Evolutionary conservation across 2,888 invertebrate species (phyloP).

Genomic region (Griposia aprilina): DNA sequence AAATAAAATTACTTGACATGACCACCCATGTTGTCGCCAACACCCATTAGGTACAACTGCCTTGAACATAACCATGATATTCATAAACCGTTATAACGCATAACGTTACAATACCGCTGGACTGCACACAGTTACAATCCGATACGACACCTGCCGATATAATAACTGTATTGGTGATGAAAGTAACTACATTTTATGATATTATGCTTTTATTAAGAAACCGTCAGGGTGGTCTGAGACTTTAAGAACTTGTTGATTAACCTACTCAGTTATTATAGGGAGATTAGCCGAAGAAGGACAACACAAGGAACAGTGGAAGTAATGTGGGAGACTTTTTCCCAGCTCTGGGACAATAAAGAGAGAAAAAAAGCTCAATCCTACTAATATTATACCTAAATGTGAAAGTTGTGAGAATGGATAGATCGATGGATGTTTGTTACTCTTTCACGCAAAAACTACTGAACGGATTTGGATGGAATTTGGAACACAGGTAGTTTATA

Average conservation of each 20-base stretch:
- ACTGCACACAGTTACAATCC: slow-evolving; percentile 10
- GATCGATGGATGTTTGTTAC: too few species aligned
- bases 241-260: neutral
- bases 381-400: too few species aligned
- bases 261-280: neutral
- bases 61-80: neutral
- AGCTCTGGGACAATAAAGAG: too few species aligned
- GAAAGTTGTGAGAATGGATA: too few species aligned
- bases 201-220: neutral
- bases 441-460: too few species aligned
- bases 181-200: neutral
- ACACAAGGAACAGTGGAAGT: too few species aligned
- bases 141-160: neutral
- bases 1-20: neutral
- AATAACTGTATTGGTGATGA: slow-evolving; percentile 13
- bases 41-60: slow-evolving; percentile 4
- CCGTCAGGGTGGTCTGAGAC: neutral
- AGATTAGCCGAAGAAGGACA: neutral
- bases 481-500: too few species aligned
- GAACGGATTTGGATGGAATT: too few species aligned
- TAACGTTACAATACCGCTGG: slow-evolving; percentile 17
- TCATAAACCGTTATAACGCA: slow-evolving; percentile 6
- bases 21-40: neutral
- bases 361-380: too few species aligned
- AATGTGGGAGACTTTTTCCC: too few species aligned